These are phyloP conservation scores for Agriopis aurantiaria DNA, from an alignment of 2,888 invertebrate genomes.

Conservation along the genomic window DNA sequence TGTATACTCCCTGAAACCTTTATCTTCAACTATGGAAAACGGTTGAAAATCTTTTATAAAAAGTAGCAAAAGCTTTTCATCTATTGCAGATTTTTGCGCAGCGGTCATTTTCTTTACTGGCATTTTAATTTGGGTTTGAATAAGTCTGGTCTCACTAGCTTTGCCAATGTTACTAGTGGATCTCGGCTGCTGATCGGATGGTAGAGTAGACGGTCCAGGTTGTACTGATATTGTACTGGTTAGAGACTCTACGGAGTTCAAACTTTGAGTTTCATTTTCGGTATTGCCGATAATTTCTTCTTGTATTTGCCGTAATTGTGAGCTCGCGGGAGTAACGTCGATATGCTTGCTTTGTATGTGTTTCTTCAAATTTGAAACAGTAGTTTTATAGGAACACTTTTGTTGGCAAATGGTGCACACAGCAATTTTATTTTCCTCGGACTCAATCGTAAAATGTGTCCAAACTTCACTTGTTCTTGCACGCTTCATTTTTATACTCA, in stretches of 20 bases:
- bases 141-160: conserved; percentile 15
- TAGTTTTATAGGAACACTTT: conserved; percentile 18
- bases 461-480: conserved; percentile 19
- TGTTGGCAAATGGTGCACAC: conserved; percentile 20
- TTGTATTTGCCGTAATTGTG: conserved; percentile 15
- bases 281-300: conserved; percentile 10
- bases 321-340: conserved; percentile 15
- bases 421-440: conserved; percentile 13
- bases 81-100: conserved; percentile 14
- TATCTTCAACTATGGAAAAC: conserved; percentile 48
- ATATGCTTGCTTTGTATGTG: conserved; percentile 22
- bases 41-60: conserved; percentile 44
- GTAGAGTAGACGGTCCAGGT: conserved; percentile 12
- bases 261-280: conserved; percentile 15
- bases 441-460: conserved; percentile 9
- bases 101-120: conserved; percentile 22
- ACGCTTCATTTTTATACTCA: conserved; percentile 18
- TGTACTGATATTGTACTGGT: conserved; percentile 14
- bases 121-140: conserved; percentile 17
- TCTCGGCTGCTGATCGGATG: conserved; percentile 17
- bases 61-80: conserved; percentile 13
- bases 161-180: conserved; percentile 16
- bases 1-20: conserved; percentile 42
- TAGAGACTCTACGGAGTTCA: conserved; percentile 12
- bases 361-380: conserved; percentile 17